Evolutionary conservation across 92 coral and sea anemone genomes (phyloP).

Genomic region (Epizoanthus illoricatus): DNA sequence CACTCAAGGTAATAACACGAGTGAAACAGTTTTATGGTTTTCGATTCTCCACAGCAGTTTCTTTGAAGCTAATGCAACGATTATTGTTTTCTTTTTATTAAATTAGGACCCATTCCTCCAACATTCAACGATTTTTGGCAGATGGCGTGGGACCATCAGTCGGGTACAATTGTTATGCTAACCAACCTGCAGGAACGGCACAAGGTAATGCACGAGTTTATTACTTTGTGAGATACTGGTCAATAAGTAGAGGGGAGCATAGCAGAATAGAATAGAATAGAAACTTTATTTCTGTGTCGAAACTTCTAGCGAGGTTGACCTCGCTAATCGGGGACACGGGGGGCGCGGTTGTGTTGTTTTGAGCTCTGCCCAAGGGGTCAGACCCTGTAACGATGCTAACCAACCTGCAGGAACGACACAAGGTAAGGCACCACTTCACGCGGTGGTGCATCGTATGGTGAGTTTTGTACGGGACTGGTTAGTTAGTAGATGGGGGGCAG

Average conservation of each 20-base stretch:
- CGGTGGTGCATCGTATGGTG: no score
- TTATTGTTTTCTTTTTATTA: background rate
- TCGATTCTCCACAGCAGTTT: background rate
- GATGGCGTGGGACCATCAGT: constrained; percentile 97
- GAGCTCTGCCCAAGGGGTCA: no score
- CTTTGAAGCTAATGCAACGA: background rate
- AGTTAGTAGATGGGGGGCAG: background rate
- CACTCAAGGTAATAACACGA: constrained; percentile 69
- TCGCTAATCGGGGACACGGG: no score
- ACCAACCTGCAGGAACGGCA: constrained; percentile 97
- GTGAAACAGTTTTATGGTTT: background rate
- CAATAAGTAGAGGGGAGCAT: background rate
- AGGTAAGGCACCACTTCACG: constrained; percentile 47
- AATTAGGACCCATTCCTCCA: constrained; percentile 86
- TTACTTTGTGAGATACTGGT: background rate
- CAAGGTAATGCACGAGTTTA: constrained; percentile 57
- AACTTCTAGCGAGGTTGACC: no score
- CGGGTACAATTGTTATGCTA: constrained; percentile 72
- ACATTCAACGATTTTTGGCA: constrained; percentile 97
- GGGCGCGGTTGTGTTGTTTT: no score
- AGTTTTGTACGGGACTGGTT: no score
- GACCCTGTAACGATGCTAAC: constrained; percentile 76
- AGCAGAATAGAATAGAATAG: no score
- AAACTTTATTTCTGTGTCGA: no score
- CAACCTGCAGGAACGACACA: constrained; percentile 94